phyloP scores from a whole-genome alignment of 1,140 invertebrate species.

The Sycobia sp. region DNA sequence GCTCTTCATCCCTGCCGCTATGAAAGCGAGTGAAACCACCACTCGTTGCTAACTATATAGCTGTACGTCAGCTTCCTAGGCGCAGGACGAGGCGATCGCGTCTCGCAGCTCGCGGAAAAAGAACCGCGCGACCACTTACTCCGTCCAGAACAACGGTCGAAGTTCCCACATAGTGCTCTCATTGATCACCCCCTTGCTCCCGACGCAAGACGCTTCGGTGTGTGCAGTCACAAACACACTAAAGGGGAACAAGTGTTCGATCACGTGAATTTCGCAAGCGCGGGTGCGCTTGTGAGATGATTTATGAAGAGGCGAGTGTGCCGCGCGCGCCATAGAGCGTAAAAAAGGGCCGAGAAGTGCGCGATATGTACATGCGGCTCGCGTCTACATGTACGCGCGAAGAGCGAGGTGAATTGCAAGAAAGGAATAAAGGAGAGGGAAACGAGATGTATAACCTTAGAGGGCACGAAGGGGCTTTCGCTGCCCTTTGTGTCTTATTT shows the following conservation, averaged over 20 bases:
- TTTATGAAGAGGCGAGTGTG: constrained; percentile 32
- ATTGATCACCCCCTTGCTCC: constrained; percentile 28
- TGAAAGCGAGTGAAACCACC: no score
- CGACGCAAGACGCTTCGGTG: neutral
- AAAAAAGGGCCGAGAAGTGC: neutral
- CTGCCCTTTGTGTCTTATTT: constrained; percentile 29
- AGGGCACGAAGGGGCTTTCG: constrained; percentile 18
- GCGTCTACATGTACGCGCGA: no score
- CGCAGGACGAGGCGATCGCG: no score
- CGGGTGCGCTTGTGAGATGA: constrained; percentile 26
- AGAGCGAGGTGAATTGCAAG: no score
- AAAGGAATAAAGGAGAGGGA: neutral
- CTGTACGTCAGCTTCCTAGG: no score
- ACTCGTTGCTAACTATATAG: no score
- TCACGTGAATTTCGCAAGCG: no score
- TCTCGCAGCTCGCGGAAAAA: constrained; percentile 4
- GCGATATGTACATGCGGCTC: neutral
- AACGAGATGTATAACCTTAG: neutral
- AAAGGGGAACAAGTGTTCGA: no score
- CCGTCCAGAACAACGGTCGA: constrained; percentile 23
- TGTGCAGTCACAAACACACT: no score
- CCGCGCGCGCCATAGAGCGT: neutral
- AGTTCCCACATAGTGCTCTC: constrained; percentile 13
- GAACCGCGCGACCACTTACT: neutral
- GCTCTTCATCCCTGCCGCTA: neutral